Evolutionary conservation across 2,888 invertebrate species (phyloP).

Genomic region (Nephrocerus scutellatus): DNA sequence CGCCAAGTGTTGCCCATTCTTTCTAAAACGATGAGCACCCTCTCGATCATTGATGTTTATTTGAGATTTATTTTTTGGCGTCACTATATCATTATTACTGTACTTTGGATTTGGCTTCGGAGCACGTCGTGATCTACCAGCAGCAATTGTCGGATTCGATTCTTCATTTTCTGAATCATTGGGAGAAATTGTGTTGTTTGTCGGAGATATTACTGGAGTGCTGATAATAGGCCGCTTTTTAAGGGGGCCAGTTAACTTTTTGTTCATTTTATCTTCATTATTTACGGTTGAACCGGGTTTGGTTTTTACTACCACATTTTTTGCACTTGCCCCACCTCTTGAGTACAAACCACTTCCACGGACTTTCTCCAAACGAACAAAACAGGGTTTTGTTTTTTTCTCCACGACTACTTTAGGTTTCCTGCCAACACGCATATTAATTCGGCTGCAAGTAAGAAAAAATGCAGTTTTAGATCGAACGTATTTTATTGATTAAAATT

Average conservation of each 20-base stretch:
- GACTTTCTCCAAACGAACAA: constrained; percentile 41
- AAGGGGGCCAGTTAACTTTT: constrained; percentile 22
- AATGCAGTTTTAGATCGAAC: constrained; percentile 14
- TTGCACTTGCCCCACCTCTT: background rate
- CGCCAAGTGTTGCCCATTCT: too few species aligned
- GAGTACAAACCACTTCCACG: background rate
- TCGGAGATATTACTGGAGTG: too few species aligned
- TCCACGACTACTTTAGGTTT: constrained; percentile 29
- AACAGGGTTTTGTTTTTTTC: constrained; percentile 40
- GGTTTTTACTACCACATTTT: background rate
- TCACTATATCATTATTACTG: constrained; percentile 42
- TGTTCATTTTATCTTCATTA: constrained; percentile 13
- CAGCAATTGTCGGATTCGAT: constrained; percentile 35
- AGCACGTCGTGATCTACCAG: constrained; percentile 42
- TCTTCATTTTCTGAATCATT: too few species aligned
- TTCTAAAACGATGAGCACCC: too few species aligned
- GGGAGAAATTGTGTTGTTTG: too few species aligned
- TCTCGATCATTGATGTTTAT: too few species aligned
- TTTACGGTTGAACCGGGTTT: background rate
- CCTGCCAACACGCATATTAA: constrained; percentile 43
- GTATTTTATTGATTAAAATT: constrained; percentile 16
- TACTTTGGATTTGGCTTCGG: constrained; percentile 48
- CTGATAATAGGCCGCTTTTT: constrained; percentile 21
- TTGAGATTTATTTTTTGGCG: constrained; percentile 34
- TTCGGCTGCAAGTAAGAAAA: constrained; percentile 12